A percentile compares a stretch with the other conserved stretches of the same genome.
phyloP scores from a whole-genome alignment of 2,888 invertebrate genomes.

The Xanthostigma xanthostigma region DNA sequence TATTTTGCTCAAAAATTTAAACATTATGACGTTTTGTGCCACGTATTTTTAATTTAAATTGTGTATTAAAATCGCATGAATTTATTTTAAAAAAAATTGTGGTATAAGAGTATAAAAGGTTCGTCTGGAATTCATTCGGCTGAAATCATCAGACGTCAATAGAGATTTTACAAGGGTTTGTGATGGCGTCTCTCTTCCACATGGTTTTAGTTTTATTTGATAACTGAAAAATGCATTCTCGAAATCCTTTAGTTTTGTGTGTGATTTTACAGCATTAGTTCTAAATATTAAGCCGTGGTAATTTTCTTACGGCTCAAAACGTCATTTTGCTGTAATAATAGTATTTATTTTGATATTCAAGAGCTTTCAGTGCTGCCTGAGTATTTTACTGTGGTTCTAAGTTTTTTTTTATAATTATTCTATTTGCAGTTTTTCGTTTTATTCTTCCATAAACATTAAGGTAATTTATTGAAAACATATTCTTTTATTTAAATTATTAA shows the following conservation, averaged over 20 bases:
- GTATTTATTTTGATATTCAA: neutral
- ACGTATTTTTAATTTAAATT: neutral
- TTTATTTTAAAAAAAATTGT: neutral
- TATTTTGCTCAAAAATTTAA: conserved; percentile 18
- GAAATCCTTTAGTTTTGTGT: neutral
- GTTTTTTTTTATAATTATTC: too few relatives aligned
- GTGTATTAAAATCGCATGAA: neutral
- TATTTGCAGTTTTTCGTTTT: too few relatives aligned
- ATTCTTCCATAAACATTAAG: too few relatives aligned
- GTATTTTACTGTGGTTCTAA: neutral
- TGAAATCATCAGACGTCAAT: conserved; percentile 32
- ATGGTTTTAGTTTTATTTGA: conserved; percentile 33
- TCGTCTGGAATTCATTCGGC: conserved; percentile 27
- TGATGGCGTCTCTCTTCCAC: conserved; percentile 58
- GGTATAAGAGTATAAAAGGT: conserved; percentile 15
- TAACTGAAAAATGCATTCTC: neutral
- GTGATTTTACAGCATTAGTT: neutral
- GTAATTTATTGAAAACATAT: too few relatives aligned
- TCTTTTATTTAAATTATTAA: too few relatives aligned
- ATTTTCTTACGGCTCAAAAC: neutral
- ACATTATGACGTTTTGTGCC: neutral
- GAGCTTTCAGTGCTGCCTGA: neutral
- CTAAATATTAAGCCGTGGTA: neutral
- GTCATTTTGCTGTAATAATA: neutral
- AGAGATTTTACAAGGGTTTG: conserved; percentile 48